Base-by-base conservation (phyloP, 2,888 invertebrate species). In the Oithona nana region DNA sequence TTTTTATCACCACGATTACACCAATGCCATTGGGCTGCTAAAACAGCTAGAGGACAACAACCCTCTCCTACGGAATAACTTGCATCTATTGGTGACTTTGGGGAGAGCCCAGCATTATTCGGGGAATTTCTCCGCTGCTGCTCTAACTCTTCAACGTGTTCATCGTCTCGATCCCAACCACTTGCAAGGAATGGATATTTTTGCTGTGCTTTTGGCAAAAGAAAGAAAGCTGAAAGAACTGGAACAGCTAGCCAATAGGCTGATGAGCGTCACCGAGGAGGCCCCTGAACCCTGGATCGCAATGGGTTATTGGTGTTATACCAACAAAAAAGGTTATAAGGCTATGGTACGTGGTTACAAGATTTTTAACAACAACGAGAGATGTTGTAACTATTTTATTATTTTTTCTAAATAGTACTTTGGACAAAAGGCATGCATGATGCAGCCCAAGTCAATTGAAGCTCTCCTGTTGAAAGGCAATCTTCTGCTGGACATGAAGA, bases 391-490 rank as follows among this genome's bases (percentile, higher is more conserved):
- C n/a, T n/a, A n/a, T n/a, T n/a, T n/a, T n/a, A n/a, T n/a, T n/a
- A n/a, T n/a, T n/a, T n/a, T n/a, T n/a, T n/a, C n/a, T n/a, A n/a
- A n/a, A n/a, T n/a, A n/a, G n/a, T 82, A 81, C 69, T 83, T 86
- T 70, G 82, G 82, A 1, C 81, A 83, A 64, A 84, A 86, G 75
- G 83, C 86, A 0, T 78, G 81, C 65, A 75, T 76, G 16, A 69
- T 83, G 48, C 80, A 81, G 71, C 78, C 80, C 2, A 78, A 79
- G 16, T 82, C 81, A 70, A 76, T 84, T 2, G 87, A 88, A 71
- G 85, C 84, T 0, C 74, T 83, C 39, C 75, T 88, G 51, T 73
- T 88, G 59, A 83, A 85, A 69, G 86, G 83, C n/a, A 76, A 78
- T 65, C 78, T 82, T 63, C 73, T 83, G 16, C 73, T 80, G 63